Evolutionary conservation across 2,888 invertebrate genomes (phyloP).

Genomic region (Sussaba pulchella): DNA sequence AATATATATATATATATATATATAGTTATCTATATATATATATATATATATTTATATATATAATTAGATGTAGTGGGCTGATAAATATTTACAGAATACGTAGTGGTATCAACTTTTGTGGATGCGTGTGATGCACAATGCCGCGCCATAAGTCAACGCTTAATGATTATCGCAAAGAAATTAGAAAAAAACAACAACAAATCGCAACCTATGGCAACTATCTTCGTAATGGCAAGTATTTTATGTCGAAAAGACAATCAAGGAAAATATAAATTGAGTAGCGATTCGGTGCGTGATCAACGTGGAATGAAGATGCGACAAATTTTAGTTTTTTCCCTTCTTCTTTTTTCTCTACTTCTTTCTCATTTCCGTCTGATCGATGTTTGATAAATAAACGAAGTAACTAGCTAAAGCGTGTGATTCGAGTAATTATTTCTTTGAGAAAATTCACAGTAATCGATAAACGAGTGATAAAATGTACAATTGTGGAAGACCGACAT

Average conservation of each 20-base stretch:
- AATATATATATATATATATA: conserved; percentile 42
- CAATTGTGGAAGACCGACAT: conserved; percentile 34
- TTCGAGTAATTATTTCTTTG: neutral
- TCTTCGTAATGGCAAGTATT: conserved; percentile 82
- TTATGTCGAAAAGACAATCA: conserved; percentile 62
- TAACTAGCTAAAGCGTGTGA: conserved; percentile 36
- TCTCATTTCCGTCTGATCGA: conserved; percentile 24
- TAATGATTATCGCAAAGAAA: conserved; percentile 63
- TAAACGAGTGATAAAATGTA: conserved; percentile 41
- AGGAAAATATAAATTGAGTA: conserved; percentile 33
- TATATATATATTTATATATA: conserved; percentile 73
- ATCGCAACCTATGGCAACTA: conserved; percentile 80
- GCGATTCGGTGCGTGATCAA: conserved; percentile 52
- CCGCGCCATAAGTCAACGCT: conserved; percentile 66
- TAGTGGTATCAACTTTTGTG: conserved; percentile 78
- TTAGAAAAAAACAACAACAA: conserved; percentile 33
- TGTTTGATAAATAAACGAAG: conserved; percentile 57
- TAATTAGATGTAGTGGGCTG: conserved; percentile 74
- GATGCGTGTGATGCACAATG: conserved; percentile 70
- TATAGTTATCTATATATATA: conserved; percentile 65
- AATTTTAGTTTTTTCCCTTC: conserved; percentile 38
- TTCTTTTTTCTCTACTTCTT: too few species aligned
- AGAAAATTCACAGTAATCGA: conserved; percentile 6
- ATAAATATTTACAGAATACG: conserved; percentile 83
- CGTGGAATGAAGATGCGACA: conserved; percentile 67